These are phyloP conservation scores for Synodontis membranacea DNA, from an alignment of 2,113 vertebrate species.

Conservation along the genomic window DNA sequence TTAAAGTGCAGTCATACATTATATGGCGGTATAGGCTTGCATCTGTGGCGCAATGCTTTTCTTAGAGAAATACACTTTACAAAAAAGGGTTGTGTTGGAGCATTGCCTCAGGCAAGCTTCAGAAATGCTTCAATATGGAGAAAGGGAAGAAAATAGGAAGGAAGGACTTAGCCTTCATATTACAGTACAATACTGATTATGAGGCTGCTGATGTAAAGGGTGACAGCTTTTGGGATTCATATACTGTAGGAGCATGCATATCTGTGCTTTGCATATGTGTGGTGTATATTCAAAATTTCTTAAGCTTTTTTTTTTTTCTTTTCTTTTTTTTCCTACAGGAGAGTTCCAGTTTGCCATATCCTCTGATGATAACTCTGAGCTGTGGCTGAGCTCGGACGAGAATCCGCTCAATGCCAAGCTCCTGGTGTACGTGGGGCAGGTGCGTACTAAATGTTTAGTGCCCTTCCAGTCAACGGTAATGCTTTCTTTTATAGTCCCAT, in stretches of 20 bases:
- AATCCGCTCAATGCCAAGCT: constrained; percentile 85
- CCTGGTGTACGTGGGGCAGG: constrained; percentile 90
- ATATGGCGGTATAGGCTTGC: neutral
- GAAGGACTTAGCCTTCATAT: neutral
- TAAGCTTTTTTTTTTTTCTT: too few relatives aligned
- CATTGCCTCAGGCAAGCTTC: neutral
- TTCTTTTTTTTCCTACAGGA: constrained; percentile 69
- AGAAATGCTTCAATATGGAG: neutral
- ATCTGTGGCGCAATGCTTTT: neutral
- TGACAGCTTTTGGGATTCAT: neutral
- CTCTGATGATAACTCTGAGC: constrained; percentile 96
- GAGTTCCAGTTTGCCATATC: constrained; percentile 97
- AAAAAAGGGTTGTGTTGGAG: neutral
- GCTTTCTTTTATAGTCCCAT: neutral
- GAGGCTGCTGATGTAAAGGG: constrained; percentile 9
- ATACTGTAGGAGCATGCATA: neutral
- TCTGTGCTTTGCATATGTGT: neutral
- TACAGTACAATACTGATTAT: neutral
- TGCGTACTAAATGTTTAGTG: constrained; percentile 53
- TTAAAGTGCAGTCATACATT: neutral
- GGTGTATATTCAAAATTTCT: constrained; percentile 9
- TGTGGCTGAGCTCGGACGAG: constrained; percentile 92
- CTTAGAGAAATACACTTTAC: neutral
- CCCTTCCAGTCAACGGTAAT: neutral
- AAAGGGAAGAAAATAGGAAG: neutral